These are phyloP conservation scores for Phyllotreta striolata DNA, from an alignment of 2,888 invertebrate genomes.

Conservation along the genomic window DNA sequence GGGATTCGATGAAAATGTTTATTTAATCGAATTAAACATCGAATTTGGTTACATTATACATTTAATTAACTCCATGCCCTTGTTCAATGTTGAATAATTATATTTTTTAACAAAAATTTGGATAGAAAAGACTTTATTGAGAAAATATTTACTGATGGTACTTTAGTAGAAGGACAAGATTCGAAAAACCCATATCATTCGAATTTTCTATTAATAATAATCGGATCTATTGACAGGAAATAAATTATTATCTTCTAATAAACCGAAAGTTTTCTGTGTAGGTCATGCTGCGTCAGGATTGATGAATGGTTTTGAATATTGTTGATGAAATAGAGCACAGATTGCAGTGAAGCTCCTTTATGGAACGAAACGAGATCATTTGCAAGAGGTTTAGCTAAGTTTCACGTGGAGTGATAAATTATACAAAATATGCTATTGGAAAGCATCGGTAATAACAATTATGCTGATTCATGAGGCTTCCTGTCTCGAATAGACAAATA, in stretches of 20 bases:
- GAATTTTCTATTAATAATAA: conserved; percentile 21
- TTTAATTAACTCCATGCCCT: too few species aligned
- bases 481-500: too few species aligned
- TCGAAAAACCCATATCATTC: not conserved
- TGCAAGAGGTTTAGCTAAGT: conserved; percentile 28
- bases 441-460: too few species aligned
- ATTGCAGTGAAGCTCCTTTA: conserved; percentile 25
- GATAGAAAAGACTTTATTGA: too few species aligned
- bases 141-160: too few species aligned
- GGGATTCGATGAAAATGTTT: too few species aligned
- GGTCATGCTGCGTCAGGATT: conserved; percentile 27
- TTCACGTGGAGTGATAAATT: conserved; percentile 24
- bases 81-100: too few species aligned
- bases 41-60: too few species aligned
- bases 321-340: conserved; percentile 28
- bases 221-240: conserved; percentile 26
- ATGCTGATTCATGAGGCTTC: too few species aligned
- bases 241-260: conserved; percentile 29
- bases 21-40: too few species aligned
- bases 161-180: too few species aligned
- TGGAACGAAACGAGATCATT: conserved; percentile 30
- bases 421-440: conserved; percentile 9
- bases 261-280: conserved; percentile 26
- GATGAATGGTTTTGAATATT: conserved; percentile 32
- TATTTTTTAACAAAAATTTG: too few species aligned